Conservation (phyloP, 2,797 vertebrate species). For the Gymnothorax javanicus region DNA sequence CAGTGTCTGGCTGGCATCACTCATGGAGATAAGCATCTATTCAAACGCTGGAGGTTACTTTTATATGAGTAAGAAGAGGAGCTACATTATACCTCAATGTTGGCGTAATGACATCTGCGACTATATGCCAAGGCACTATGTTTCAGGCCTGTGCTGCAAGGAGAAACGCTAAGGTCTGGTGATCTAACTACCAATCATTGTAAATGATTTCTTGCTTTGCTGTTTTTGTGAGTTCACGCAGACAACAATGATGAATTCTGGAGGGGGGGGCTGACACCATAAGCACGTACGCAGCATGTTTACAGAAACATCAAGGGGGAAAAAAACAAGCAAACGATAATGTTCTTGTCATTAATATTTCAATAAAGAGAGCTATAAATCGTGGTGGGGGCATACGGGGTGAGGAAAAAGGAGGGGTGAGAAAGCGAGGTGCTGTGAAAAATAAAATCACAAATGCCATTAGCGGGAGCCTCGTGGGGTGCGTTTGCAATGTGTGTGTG, state of each 20-base stretch:
- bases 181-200: slow-evolving; percentile 15
- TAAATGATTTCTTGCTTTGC: not conserved
- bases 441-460: slow-evolving; percentile 56
- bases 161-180: slow-evolving; percentile 3
- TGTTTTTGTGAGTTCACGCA: slow-evolving; percentile 9
- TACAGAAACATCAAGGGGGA: slow-evolving; percentile 14
- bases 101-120: slow-evolving; percentile 13
- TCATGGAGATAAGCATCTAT: slow-evolving; percentile 12
- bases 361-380: slow-evolving; percentile 46
- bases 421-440: not conserved
- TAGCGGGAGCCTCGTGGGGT: slow-evolving; percentile 52
- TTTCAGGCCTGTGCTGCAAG: not conserved
- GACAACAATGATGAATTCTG: slow-evolving; percentile 13
- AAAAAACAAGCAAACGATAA: slow-evolving; percentile 34
- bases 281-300: slow-evolving; percentile 12
- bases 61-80: not conserved
- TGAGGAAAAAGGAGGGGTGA: slow-evolving; percentile 33
- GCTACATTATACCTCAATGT: not conserved
- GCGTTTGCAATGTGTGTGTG: slow-evolving; percentile 35
- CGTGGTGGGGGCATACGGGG: slow-evolving; percentile 42
- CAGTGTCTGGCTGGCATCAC: not conserved
- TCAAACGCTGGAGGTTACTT: slow-evolving; percentile 3
- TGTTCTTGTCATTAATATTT: slow-evolving; percentile 46
- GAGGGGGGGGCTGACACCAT: slow-evolving; percentile 9
- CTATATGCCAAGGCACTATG: not conserved